Conservation (phyloP, 2,888 invertebrate species). For the Leptothorax acervorum region DNA sequence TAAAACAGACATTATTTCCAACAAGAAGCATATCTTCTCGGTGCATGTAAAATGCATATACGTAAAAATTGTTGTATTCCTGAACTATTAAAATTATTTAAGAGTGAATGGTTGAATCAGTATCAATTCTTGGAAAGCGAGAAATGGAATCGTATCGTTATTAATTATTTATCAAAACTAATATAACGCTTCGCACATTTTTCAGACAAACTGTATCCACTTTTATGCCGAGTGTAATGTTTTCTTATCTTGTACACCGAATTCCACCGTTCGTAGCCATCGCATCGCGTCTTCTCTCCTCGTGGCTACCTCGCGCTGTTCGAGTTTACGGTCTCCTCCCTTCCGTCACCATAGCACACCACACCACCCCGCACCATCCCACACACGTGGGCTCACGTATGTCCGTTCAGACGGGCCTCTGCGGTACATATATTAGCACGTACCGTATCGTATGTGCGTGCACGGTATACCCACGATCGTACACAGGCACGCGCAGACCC, state of each 20-base stretch:
- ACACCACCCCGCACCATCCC: conserved; percentile 40
- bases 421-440: conserved; percentile 73
- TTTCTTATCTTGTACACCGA: conserved; percentile 52
- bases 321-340: conserved; percentile 69
- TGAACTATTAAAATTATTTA: background rate
- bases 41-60: background rate
- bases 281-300: conserved; percentile 64
- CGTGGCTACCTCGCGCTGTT: conserved; percentile 64
- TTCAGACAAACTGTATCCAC: background rate
- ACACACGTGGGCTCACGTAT: conserved; percentile 33
- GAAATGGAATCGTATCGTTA: background rate
- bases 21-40: background rate
- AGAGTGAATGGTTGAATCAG: background rate
- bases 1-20: background rate
- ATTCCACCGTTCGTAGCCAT: conserved; percentile 67
- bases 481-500: conserved; percentile 42
- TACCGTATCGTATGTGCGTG: conserved; percentile 56
- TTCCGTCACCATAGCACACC: conserved; percentile 36
- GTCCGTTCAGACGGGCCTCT: conserved; percentile 67
- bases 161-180: background rate
- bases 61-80: background rate
- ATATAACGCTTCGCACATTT: background rate
- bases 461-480: conserved; percentile 31
- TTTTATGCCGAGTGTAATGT: background rate
- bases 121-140: background rate